Percentiles rank a stretch among this genome's conserved stretches.
phyloP scores from a whole-genome alignment of 2,888 invertebrate species.

The Aspidiotus rigidus region DNA sequence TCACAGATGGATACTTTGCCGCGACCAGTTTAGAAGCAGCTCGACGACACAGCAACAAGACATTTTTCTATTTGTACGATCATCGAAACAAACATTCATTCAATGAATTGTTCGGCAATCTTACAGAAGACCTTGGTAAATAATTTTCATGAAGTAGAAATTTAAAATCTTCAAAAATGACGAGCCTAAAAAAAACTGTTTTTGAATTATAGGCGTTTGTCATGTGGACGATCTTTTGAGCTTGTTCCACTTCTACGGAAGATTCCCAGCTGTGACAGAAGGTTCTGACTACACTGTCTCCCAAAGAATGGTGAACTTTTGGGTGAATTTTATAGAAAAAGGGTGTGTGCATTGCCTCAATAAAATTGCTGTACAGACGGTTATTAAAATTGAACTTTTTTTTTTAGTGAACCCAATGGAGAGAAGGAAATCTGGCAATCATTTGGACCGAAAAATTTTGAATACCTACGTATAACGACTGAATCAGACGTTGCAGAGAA shows the following conservation, averaged over 20 bases:
- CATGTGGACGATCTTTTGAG: neutral
- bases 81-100: slow-evolving; percentile 15
- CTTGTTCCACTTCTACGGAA: neutral
- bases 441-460: too few species aligned
- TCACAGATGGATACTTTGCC: slow-evolving; percentile 18
- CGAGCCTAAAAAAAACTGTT: neutral
- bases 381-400: too few species aligned
- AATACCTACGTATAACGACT: too few species aligned
- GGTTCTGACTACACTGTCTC: neutral
- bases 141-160: neutral
- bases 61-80: slow-evolving; percentile 28
- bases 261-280: neutral
- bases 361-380: too few species aligned
- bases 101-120: slow-evolving; percentile 6
- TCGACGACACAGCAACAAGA: neutral
- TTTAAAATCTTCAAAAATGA: neutral
- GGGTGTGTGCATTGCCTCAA: neutral
- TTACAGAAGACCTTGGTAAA: slow-evolving; percentile 13
- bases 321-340: neutral
- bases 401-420: too few species aligned
- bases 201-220: neutral
- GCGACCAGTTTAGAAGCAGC: slow-evolving; percentile 10
- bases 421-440: too few species aligned
- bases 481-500: too few species aligned
- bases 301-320: neutral